phyloP scores from a whole-genome alignment of 2,797 vertebrate genomes.

The Leptatherina wallacei region DNA sequence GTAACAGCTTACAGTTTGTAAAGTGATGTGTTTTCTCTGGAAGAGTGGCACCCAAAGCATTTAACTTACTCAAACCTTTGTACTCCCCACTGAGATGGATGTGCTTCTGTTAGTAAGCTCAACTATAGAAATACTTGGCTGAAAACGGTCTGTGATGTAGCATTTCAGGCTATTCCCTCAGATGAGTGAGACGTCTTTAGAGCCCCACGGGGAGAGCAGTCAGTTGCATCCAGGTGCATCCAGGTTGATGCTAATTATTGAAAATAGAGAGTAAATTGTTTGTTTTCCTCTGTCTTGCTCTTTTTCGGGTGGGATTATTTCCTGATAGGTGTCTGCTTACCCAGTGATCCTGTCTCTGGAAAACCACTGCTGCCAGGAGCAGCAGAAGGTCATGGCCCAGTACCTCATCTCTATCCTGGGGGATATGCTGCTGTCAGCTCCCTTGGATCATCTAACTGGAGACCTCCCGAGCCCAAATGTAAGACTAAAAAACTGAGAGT shows the following conservation, averaged over 20 bases:
- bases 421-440: constrained; percentile 80
- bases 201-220: constrained; percentile 8
- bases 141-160: constrained; percentile 42
- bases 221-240: background rate
- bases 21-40: background rate
- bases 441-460: constrained; percentile 62
- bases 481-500: constrained; percentile 57
- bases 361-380: constrained; percentile 87
- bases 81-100: constrained; percentile 30
- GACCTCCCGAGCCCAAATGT: constrained; percentile 91
- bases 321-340: constrained; percentile 85
- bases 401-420: constrained; percentile 82
- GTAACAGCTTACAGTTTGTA: constrained; percentile 68
- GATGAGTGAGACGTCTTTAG: constrained; percentile 21
- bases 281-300: background rate
- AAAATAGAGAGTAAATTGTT: constrained; percentile 24
- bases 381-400: constrained; percentile 88
- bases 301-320: constrained; percentile 22
- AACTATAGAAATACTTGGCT: constrained; percentile 24
- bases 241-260: constrained; percentile 30
- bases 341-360: constrained; percentile 91
- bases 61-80: constrained; percentile 16
- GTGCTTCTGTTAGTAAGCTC: constrained; percentile 49
- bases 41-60: constrained; percentile 10
- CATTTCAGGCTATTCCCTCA: constrained; percentile 28